Percentiles rank a stretch among this genome's conserved stretches.
These are phyloP conservation scores for Rhopalosiphum maidis DNA, from an alignment of 1,140 invertebrate genomes.

Conservation along the genomic window DNA sequence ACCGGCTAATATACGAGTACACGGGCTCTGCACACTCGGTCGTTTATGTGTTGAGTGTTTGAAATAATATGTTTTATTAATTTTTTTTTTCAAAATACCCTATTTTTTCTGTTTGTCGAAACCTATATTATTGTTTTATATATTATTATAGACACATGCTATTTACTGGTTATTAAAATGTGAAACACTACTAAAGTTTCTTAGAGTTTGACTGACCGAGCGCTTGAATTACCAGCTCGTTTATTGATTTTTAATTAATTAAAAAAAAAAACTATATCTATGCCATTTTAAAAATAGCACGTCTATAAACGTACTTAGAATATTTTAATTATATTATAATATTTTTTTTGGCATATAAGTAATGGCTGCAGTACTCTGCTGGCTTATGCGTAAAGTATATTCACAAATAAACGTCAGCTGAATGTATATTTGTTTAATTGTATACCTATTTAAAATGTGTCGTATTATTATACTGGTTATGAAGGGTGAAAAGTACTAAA, in stretches of 20 bases:
- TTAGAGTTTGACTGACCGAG: background rate
- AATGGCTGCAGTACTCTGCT: background rate
- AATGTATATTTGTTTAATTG: background rate
- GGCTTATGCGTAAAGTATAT: background rate
- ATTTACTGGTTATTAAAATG: background rate
- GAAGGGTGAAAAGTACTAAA: background rate
- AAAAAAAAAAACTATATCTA: background rate
- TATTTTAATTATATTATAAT: background rate
- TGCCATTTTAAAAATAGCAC: background rate
- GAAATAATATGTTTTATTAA: background rate
- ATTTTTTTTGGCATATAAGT: background rate
- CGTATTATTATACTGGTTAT: background rate
- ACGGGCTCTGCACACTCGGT: background rate
- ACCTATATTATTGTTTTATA: background rate
- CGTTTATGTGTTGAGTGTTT: background rate
- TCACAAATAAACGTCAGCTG: background rate
- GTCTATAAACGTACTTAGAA: background rate
- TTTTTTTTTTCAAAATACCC: background rate
- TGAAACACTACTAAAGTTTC: background rate
- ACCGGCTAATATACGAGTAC: background rate
- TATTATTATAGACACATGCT: background rate
- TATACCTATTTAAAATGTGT: background rate
- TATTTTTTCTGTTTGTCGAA: background rate
- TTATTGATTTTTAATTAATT: slow-evolving; percentile 10
- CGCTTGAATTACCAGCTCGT: background rate